Conservation (phyloP, 37 sponge, comb jelly and placozoan species). For the Halichondria panicea region DNA sequence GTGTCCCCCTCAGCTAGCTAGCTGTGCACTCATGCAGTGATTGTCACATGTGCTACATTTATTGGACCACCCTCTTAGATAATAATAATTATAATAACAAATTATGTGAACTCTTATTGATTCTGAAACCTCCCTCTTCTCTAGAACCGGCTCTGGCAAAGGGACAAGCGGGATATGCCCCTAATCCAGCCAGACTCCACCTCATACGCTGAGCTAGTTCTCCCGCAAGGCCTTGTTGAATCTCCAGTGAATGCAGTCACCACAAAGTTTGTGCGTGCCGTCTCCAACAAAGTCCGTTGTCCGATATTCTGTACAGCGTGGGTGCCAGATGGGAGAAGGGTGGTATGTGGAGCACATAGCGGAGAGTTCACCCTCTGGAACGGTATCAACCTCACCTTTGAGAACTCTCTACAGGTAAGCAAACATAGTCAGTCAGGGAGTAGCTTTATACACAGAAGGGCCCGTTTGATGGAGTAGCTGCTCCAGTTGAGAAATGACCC, state of each 20-base stretch:
- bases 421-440: neutral
- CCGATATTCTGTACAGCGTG: conserved; percentile 96
- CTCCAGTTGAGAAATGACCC: neutral
- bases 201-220: conserved; percentile 53
- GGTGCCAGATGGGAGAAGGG: conserved; percentile 94
- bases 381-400: conserved; percentile 92
- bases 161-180: conserved; percentile 62
- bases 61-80: no score
- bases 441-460: no score
- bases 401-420: conserved; percentile 86
- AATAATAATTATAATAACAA: no score
- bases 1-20: neutral
- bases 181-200: conserved; percentile 81
- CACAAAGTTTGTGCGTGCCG: conserved; percentile 85
- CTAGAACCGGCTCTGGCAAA: conserved; percentile 87
- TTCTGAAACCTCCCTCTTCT: neutral
- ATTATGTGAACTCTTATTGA: neutral
- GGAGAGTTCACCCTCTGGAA: conserved; percentile 99
- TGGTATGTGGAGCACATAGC: conserved; percentile 91
- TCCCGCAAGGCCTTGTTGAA: conserved; percentile 57
- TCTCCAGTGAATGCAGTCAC: conserved; percentile 86
- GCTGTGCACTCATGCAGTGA: no score
- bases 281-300: conserved; percentile 87
- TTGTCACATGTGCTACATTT: no score
- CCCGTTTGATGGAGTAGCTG: neutral